Conservation (phyloP, 1,140 invertebrate genomes). For the Ceratoteleas bidentatus region DNA sequence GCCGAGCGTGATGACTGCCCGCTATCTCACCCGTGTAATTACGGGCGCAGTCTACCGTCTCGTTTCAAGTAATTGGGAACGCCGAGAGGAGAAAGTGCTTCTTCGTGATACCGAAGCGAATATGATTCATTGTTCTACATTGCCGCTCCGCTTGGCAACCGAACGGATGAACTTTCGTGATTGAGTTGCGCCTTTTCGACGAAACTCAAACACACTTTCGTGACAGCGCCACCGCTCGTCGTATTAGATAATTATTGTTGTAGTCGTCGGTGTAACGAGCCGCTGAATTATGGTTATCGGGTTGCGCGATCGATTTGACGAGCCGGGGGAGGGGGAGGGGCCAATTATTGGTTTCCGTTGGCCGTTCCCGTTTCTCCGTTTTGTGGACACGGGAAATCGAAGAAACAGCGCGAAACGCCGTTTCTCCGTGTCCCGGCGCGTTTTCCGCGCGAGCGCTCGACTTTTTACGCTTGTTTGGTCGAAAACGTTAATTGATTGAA, state of each 20-base stretch:
- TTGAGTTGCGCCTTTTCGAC: slow-evolving; percentile 55
- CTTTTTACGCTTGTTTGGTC: slow-evolving; percentile 4
- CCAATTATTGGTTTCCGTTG: slow-evolving; percentile 7
- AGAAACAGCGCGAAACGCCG: not conserved
- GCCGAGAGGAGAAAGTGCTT: slow-evolving; percentile 73
- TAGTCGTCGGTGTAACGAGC: slow-evolving; percentile 14
- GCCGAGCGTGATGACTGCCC: slow-evolving; percentile 64
- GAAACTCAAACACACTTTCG: slow-evolving; percentile 49
- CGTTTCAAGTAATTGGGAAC: slow-evolving; percentile 75
- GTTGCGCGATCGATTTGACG: slow-evolving; percentile 17
- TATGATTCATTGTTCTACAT: slow-evolving; percentile 72
- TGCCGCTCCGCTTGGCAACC: slow-evolving; percentile 44
- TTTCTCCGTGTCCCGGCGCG: too few relatives aligned
- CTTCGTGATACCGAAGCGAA: slow-evolving; percentile 62
- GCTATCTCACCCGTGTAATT: slow-evolving; percentile 75
- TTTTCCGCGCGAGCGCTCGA: not conserved
- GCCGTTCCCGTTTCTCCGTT: slow-evolving; percentile 9
- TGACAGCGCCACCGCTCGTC: slow-evolving; percentile 40
- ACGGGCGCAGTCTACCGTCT: slow-evolving; percentile 68
- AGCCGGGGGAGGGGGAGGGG: slow-evolving; percentile 10
- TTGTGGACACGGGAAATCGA: not conserved
- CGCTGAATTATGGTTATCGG: slow-evolving; percentile 18
- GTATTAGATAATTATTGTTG: slow-evolving; percentile 39
- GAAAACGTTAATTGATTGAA: too few relatives aligned
- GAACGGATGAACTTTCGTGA: slow-evolving; percentile 60